Percentiles rank a stretch among this genome's conserved stretches.
phyloP scores from a whole-genome alignment of 2,797 vertebrate species.

The Anolis apletophallus region DNA sequence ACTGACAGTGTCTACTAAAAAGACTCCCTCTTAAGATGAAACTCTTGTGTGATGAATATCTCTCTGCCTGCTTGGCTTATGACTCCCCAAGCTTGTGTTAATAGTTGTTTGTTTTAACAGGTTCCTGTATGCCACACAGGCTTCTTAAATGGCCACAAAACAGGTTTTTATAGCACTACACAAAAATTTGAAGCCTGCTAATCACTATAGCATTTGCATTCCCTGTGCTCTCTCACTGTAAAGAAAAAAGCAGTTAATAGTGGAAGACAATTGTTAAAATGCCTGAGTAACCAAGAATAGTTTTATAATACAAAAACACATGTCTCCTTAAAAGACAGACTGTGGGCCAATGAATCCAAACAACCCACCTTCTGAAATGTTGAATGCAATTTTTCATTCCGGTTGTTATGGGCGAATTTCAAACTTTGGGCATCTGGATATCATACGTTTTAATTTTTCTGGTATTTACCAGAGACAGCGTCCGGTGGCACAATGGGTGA shows the following conservation, averaged over 20 bases:
- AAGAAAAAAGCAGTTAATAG: conserved; percentile 39
- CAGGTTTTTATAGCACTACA: conserved; percentile 39
- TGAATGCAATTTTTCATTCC: conserved; percentile 8
- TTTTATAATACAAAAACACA: conserved; percentile 44
- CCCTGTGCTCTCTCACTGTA: conserved; percentile 37
- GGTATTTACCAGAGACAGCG: neutral
- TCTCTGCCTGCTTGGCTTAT: conserved; percentile 44
- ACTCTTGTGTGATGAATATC: conserved; percentile 26
- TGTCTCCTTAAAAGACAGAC: conserved; percentile 10
- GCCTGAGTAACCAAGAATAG: conserved; percentile 38
- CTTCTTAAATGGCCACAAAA: conserved; percentile 45
- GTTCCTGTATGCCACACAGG: conserved; percentile 37
- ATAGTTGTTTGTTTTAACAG: conserved; percentile 51
- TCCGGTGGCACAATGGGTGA: no score
- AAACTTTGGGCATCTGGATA: conserved; percentile 23
- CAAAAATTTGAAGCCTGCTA: conserved; percentile 55
- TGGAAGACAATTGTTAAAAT: conserved; percentile 30
- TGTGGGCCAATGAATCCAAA: conserved; percentile 37
- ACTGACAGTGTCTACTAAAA: conserved; percentile 24
- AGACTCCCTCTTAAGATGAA: conserved; percentile 45
- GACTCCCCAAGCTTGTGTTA: conserved; percentile 48
- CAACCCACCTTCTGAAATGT: neutral
- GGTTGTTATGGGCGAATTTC: conserved; percentile 23
- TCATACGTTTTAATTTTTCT: neutral
- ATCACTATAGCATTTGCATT: conserved; percentile 32